Conservation (phyloP, 1,140 invertebrate genomes). For the Bradynema listronoti region DNA sequence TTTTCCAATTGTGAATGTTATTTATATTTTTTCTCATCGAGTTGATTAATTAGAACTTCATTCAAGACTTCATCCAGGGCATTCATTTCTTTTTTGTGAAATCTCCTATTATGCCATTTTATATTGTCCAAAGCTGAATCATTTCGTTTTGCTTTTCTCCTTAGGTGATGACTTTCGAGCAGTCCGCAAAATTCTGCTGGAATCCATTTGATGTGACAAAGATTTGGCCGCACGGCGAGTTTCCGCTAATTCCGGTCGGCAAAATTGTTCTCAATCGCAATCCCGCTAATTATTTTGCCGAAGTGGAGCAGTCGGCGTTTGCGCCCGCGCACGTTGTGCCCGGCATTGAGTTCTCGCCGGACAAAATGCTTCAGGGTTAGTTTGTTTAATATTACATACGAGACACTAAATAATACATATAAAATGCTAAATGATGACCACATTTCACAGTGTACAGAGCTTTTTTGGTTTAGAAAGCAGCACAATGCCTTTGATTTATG, state of each 20-base stretch:
- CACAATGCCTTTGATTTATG: background rate
- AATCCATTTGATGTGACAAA: slow-evolving; percentile 88
- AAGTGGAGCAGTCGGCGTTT: slow-evolving; percentile 87
- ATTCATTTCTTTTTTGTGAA: no score
- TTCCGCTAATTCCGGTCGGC: slow-evolving; percentile 82
- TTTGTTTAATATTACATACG: background rate
- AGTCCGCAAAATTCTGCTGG: slow-evolving; percentile 67
- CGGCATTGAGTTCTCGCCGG: slow-evolving; percentile 79
- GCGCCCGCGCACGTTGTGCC: slow-evolving; percentile 82
- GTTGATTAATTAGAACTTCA: no score
- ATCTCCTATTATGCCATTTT: no score
- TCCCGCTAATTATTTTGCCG: slow-evolving; percentile 70
- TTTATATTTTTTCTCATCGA: background rate
- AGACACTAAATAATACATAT: no score
- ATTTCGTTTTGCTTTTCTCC: no score
- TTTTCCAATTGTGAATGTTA: background rate
- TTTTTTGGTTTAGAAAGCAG: no score
- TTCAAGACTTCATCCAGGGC: no score
- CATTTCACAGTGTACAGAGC: no score
- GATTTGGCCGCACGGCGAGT: slow-evolving; percentile 68
- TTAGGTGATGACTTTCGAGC: slow-evolving; percentile 63
- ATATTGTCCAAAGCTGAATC: no score
- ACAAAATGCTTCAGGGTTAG: slow-evolving; percentile 78
- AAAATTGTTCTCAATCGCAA: slow-evolving; percentile 79
- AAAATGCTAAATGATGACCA: no score